Conservation (phyloP, 2,113 vertebrate genomes). For the Cavia porcellus region DNA sequence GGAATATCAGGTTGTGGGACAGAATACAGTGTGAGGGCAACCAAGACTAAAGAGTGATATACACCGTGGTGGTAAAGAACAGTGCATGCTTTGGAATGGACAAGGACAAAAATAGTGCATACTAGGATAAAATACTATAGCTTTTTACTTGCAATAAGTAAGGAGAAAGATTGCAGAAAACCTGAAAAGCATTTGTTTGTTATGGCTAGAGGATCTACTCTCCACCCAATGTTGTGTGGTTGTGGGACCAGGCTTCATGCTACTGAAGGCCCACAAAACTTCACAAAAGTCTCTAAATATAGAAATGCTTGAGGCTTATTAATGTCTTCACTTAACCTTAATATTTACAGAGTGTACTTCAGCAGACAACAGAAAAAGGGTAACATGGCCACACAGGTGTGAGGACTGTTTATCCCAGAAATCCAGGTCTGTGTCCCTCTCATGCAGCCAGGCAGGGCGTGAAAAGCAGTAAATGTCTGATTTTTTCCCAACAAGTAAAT, state of each 20-base stretch:
- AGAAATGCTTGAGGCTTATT: neutral
- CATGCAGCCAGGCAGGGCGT: neutral
- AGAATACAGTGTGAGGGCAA: neutral
- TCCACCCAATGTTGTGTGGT: rapidly evolving
- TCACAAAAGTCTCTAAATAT: neutral
- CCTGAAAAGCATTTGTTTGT: neutral
- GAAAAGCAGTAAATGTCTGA: neutral
- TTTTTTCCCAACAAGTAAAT: neutral
- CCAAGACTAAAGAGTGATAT: neutral
- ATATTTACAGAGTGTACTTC: neutral
- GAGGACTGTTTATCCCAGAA: neutral
- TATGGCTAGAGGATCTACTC: neutral
- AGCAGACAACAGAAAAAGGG: neutral
- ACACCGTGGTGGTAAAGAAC: neutral
- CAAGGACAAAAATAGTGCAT: neutral
- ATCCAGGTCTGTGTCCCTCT: neutral
- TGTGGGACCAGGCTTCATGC: neutral
- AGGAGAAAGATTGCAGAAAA: neutral
- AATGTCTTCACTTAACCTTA: neutral
- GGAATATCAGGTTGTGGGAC: neutral
- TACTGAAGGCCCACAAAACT: too few species aligned
- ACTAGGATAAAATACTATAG: neutral
- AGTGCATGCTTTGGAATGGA: neutral
- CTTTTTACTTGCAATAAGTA: neutral
- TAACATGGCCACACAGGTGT: neutral